Conservation (phyloP, 1,140 invertebrate species). For the Ceratoteleas bidentatus region DNA sequence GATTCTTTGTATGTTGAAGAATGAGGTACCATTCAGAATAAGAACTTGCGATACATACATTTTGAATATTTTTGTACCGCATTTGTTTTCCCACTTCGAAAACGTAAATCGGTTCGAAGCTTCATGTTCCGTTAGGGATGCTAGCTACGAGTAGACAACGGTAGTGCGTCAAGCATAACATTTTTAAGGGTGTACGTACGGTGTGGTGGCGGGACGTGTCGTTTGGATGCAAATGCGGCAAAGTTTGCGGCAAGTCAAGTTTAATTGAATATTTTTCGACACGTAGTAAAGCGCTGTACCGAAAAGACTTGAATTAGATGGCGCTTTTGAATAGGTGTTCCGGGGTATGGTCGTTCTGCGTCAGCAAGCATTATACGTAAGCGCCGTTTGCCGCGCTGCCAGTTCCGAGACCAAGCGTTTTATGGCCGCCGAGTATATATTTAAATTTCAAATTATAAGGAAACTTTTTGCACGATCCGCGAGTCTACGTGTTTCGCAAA, state of each 20-base stretch:
- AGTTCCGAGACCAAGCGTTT: constrained; percentile 19
- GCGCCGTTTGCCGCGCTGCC: constrained; percentile 30
- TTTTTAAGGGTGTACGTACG: too few relatives aligned
- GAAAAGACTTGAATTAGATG: constrained; percentile 30
- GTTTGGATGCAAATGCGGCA: constrained; percentile 1
- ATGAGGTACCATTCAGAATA: too few relatives aligned
- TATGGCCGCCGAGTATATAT: constrained; percentile 27
- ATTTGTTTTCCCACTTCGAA: too few relatives aligned
- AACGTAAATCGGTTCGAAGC: too few relatives aligned
- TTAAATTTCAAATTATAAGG: constrained; percentile 53
- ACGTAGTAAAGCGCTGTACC: background rate
- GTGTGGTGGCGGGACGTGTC: too few relatives aligned
- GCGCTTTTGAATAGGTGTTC: constrained; percentile 18
- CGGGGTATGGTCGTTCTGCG: constrained; percentile 16
- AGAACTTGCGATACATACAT: too few relatives aligned
- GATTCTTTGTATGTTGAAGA: too few relatives aligned
- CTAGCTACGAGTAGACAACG: too few relatives aligned
- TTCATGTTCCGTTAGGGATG: too few relatives aligned
- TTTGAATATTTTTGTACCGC: too few relatives aligned
- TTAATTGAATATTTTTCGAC: constrained; percentile 10
- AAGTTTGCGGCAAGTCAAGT: background rate
- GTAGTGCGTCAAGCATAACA: too few relatives aligned
- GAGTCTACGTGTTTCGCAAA: constrained; percentile 14
- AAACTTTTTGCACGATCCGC: constrained; percentile 9
- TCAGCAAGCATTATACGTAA: constrained; percentile 50